These are phyloP conservation scores for Drosophila serrata DNA, from an alignment of 1,140 invertebrate genomes.

Conservation along the genomic window DNA sequence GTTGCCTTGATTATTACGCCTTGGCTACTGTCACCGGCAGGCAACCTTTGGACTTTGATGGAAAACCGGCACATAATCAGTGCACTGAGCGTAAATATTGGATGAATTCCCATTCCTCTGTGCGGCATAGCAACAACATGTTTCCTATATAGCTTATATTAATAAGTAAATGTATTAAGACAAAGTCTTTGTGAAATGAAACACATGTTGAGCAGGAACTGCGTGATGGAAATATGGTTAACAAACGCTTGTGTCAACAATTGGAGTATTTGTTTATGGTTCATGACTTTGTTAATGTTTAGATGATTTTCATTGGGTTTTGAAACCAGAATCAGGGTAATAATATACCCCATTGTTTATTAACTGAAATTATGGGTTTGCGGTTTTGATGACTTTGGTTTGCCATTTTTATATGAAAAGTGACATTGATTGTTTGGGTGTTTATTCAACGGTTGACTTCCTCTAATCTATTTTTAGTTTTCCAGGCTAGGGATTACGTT, in stretches of 20 bases:
- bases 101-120: no score
- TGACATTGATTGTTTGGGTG: neutral
- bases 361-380: constrained; percentile 1
- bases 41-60: constrained; percentile 41
- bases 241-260: constrained; percentile 15
- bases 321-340: constrained; percentile 7
- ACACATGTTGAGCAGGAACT: constrained; percentile 3
- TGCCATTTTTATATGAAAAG: neutral
- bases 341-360: constrained; percentile 4
- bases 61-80: constrained; percentile 22
- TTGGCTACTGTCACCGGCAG: constrained; percentile 15
- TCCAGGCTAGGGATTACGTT: neutral
- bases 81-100: constrained; percentile 13
- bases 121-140: constrained; percentile 16
- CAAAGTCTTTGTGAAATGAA: constrained; percentile 1
- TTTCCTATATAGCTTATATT: neutral
- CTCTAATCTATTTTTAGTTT: neutral
- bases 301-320: constrained; percentile 2
- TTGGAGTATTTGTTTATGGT: constrained; percentile 2
- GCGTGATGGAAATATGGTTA: neutral
- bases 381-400: constrained; percentile 5
- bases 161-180: neutral
- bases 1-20: constrained; percentile 18
- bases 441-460: neutral
- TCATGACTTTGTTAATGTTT: neutral